Evolutionary conservation across 64 coral and sea anemone genomes (phyloP).

Genomic region (Catalaphyllia jardinei): DNA sequence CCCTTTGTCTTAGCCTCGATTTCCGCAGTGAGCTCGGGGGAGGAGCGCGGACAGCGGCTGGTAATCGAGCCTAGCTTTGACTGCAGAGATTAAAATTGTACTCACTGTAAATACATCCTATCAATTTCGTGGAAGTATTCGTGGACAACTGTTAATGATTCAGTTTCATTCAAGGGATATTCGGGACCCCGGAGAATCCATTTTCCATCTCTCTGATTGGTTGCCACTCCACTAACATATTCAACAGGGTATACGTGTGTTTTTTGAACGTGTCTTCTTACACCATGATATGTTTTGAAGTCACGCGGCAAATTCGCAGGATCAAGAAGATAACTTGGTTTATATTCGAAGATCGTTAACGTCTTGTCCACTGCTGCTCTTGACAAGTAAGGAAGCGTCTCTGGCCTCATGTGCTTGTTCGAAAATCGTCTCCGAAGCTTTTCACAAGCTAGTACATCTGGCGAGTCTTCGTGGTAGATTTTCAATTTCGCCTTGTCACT

Average conservation of each 20-base stretch:
- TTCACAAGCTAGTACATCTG: background rate
- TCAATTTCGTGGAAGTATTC: constrained; percentile 39
- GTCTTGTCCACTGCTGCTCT: background rate
- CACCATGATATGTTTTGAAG: constrained; percentile 5
- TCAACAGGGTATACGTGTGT: background rate
- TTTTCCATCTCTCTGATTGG: background rate
- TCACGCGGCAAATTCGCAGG: background rate
- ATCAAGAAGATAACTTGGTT: constrained; percentile 23
- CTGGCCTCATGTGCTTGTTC: background rate
- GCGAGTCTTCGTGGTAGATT: constrained; percentile 5
- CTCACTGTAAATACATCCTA: constrained; percentile 32
- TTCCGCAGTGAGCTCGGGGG: too few relatives aligned
- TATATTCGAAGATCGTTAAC: background rate
- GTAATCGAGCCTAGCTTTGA: too few relatives aligned
- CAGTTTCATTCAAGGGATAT: background rate
- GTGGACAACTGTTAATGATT: constrained; percentile 21
- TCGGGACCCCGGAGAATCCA: background rate
- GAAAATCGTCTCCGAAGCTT: background rate
- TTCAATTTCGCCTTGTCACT: background rate
- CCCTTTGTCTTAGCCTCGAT: too few relatives aligned
- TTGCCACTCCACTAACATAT: background rate
- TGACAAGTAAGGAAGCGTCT: background rate
- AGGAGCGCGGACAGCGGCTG: too few relatives aligned
- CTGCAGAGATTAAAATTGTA: background rate
- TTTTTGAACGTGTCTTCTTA: constrained; percentile 6